These are phyloP conservation scores for Oxycera nigricornis DNA, from an alignment of 2,888 invertebrate genomes.

Conservation along the genomic window DNA sequence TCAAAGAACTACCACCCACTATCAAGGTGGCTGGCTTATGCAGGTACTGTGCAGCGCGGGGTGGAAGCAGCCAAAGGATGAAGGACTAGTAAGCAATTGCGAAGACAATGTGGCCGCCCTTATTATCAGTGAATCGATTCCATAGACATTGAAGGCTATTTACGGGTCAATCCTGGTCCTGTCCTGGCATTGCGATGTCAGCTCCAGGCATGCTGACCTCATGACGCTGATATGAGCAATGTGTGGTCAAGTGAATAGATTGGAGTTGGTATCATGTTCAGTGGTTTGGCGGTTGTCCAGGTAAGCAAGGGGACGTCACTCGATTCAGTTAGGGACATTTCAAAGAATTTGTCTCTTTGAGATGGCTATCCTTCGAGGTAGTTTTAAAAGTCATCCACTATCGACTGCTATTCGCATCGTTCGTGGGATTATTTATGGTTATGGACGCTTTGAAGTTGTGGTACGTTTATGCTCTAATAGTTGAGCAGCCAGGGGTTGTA, in stretches of 20 bases:
- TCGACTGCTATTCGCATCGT: too few species aligned
- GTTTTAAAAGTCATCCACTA: too few species aligned
- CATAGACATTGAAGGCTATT: constrained; percentile 40
- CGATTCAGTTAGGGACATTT: too few species aligned
- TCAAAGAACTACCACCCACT: constrained; percentile 22
- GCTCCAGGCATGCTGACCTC: constrained; percentile 26
- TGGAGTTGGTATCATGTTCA: constrained; percentile 7
- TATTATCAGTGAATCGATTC: constrained; percentile 42
- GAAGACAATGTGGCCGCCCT: constrained; percentile 44
- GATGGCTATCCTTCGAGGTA: too few species aligned
- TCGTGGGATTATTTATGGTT: too few species aligned
- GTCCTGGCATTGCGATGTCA: background rate
- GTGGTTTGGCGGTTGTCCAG: too few species aligned
- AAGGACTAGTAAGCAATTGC: constrained; percentile 41
- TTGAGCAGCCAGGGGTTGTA: too few species aligned
- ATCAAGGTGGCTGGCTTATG: background rate
- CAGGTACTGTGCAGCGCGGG: background rate
- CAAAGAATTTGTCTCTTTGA: too few species aligned
- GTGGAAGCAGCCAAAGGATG: background rate
- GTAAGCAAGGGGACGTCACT: too few species aligned
- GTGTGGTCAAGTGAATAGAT: constrained; percentile 44
- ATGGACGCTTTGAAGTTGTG: too few species aligned
- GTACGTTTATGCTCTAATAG: too few species aligned
- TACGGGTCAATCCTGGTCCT: constrained; percentile 26
- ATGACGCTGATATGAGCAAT: constrained; percentile 42